A percentile compares a stretch with the other conserved stretches of the same genome.
These are phyloP conservation scores for Aphelocoma coerulescens DNA, from an alignment of 2,113 vertebrate species.

Conservation along the genomic window DNA sequence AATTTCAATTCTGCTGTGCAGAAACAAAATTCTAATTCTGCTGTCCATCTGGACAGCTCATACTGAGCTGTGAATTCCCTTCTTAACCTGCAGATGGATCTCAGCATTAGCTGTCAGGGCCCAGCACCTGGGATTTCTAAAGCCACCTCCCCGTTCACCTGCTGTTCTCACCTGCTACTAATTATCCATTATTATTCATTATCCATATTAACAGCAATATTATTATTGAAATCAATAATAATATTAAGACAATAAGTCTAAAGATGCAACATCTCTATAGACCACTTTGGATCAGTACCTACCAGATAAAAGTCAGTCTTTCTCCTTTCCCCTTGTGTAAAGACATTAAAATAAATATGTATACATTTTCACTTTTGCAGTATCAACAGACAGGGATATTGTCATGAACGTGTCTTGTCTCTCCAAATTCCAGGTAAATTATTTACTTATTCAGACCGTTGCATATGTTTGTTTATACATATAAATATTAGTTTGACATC, in stretches of 20 bases:
- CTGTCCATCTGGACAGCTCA: neutral
- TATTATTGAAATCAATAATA: neutral
- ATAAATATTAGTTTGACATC: conserved; percentile 36
- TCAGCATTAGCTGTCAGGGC: neutral
- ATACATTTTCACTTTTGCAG: neutral
- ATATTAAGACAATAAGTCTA: neutral
- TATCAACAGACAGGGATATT: neutral
- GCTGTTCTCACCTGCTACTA: neutral
- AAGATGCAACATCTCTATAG: neutral
- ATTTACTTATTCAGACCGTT: conserved; percentile 23
- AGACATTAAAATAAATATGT: neutral
- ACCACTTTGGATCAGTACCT: neutral
- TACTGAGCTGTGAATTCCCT: neutral
- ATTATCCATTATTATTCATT: neutral
- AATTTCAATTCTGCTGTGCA: neutral
- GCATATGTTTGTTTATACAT: neutral
- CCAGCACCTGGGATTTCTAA: neutral
- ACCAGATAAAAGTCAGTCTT: neutral
- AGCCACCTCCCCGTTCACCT: neutral
- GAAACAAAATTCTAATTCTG: neutral
- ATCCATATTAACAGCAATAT: neutral
- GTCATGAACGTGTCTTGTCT: neutral
- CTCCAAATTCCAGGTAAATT: neutral
- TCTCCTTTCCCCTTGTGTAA: neutral
- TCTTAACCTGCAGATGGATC: neutral